These are phyloP conservation scores for Drosophila equinoxialis DNA, from an alignment of 1,140 invertebrate genomes.

Conservation along the genomic window DNA sequence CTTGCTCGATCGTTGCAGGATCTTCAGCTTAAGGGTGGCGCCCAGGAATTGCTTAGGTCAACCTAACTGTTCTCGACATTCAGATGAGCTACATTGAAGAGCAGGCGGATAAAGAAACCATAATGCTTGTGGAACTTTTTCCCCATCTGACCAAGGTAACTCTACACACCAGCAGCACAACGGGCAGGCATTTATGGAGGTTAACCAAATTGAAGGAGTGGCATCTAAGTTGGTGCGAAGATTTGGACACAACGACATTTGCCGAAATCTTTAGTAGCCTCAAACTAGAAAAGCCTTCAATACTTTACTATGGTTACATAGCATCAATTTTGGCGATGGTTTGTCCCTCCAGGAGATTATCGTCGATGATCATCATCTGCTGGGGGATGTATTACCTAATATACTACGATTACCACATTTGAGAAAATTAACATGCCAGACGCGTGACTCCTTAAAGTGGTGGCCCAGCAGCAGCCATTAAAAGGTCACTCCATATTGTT, in stretches of 20 bases:
- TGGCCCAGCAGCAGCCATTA: constrained; percentile 26
- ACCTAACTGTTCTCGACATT: constrained; percentile 27
- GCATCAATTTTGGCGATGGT: constrained; percentile 7
- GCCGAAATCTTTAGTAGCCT: constrained; percentile 19
- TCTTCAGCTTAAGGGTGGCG: constrained; percentile 14
- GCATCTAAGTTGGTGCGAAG: constrained; percentile 55
- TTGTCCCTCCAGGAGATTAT: constrained; percentile 15
- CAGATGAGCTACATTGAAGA: constrained; percentile 13
- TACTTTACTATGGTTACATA: constrained; percentile 50
- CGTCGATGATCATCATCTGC: constrained; percentile 54
- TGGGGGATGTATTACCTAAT: constrained; percentile 32
- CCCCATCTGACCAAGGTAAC: constrained; percentile 37
- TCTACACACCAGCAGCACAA: constrained; percentile 31
- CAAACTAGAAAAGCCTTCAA: constrained; percentile 46
- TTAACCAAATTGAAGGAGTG: constrained; percentile 46
- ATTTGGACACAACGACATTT: constrained; percentile 37
- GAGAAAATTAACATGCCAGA: constrained; percentile 35
- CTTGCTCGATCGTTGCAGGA: constrained; percentile 37
- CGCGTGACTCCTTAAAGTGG: constrained; percentile 32
- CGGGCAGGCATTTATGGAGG: constrained; percentile 42
- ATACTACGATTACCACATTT: constrained; percentile 32
- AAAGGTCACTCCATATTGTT: constrained; percentile 49
- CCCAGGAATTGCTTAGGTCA: constrained; percentile 8
- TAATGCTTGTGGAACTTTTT: constrained; percentile 46
- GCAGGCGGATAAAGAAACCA: constrained; percentile 31